phyloP scores from a whole-genome alignment of 2,888 invertebrate genomes.

The Patella caerulea region DNA sequence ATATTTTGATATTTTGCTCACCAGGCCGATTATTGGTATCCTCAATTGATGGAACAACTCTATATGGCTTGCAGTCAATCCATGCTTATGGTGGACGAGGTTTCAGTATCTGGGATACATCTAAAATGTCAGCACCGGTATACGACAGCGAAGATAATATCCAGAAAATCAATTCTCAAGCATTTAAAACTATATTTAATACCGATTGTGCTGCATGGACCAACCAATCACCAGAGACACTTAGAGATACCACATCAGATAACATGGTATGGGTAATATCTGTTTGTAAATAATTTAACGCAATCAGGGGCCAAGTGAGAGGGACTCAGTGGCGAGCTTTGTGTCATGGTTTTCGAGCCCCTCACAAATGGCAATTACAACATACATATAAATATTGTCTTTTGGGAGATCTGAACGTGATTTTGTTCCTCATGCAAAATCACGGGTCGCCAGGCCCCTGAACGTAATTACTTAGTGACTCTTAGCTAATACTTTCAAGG shows the following conservation, averaged over 20 bases:
- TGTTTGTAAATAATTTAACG: not conserved
- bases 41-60: conserved; percentile 34
- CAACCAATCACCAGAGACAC: conserved; percentile 40
- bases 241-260: conserved; percentile 42
- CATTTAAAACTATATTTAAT: conserved; percentile 43
- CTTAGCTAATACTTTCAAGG: no score
- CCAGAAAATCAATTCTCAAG: conserved; percentile 39
- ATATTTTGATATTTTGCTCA: no score
- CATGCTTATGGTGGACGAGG: conserved; percentile 49
- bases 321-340: no score
- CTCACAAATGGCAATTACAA: no score
- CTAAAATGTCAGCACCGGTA: conserved; percentile 30
- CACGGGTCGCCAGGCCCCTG: no score
- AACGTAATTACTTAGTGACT: no score
- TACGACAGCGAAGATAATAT: conserved; percentile 45
- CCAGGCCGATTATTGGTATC: conserved; percentile 44
- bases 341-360: no score
- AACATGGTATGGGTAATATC: conserved; percentile 33
- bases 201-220: conserved; percentile 35
- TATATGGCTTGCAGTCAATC: conserved; percentile 29
- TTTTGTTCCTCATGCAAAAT: no score
- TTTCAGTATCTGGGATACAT: conserved; percentile 48
- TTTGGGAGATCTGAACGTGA: no score
- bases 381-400: no score
- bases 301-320: no score